Evolutionary conservation across 2,113 vertebrate species (phyloP).

Genomic region (Oryzias curvinotus): DNA sequence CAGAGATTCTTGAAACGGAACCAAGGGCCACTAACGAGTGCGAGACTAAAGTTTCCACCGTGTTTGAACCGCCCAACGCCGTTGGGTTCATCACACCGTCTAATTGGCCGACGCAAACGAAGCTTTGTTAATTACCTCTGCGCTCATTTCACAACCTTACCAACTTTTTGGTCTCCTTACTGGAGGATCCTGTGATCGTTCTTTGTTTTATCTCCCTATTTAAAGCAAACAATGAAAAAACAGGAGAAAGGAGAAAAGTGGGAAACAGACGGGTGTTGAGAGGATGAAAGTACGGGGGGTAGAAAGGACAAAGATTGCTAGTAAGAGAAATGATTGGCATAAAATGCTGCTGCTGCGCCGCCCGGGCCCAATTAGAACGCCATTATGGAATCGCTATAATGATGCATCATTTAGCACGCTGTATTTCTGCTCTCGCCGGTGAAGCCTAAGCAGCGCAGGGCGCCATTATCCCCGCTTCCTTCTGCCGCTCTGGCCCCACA

Average conservation of each 20-base stretch:
- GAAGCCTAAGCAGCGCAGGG: conserved; percentile 30
- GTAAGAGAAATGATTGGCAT: conserved; percentile 56
- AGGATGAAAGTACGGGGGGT: not conserved
- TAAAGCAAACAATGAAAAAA: not conserved
- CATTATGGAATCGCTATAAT: conserved; percentile 66
- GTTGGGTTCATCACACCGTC: not conserved
- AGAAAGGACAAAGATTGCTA: conserved; percentile 17
- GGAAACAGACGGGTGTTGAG: conserved; percentile 19
- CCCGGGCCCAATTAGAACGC: conserved; percentile 58
- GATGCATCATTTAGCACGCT: conserved; percentile 50
- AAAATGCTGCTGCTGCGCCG: conserved; percentile 34
- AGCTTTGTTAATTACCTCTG: conserved; percentile 4
- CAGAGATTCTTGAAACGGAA: too few species aligned
- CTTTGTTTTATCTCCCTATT: conserved; percentile 9
- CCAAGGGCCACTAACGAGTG: too few species aligned
- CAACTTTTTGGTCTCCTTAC: not conserved
- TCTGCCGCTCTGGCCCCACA: conserved; percentile 27
- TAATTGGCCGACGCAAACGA: conserved; percentile 9
- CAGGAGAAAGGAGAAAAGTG: not conserved
- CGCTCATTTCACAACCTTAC: too few species aligned
- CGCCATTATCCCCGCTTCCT: conserved; percentile 41
- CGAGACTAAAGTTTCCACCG: too few species aligned
- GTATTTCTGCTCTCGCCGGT: conserved; percentile 27
- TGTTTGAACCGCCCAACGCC: too few species aligned
- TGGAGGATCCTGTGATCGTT: not conserved